A percentile compares a stretch with the other conserved stretches of the same genome.
phyloP scores from a whole-genome alignment of 2,797 vertebrate genomes.

The Otolemur crassicaudatus region DNA sequence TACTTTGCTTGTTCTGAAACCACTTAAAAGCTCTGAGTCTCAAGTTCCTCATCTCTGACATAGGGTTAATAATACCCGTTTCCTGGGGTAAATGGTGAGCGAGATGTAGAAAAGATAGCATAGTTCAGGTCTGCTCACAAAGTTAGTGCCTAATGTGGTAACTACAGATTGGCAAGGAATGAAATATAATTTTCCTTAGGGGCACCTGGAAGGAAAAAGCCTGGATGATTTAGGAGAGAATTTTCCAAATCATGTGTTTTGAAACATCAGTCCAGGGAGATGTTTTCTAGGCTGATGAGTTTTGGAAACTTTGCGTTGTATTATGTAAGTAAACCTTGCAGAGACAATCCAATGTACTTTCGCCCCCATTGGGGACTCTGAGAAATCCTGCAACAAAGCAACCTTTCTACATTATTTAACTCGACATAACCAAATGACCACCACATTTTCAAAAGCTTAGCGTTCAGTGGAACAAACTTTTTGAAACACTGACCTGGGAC shows the following conservation, averaged over 20 bases:
- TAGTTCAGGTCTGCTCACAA: background rate
- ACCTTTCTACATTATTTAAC: background rate
- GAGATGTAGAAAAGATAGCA: background rate
- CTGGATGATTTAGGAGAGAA: background rate
- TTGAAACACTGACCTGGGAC: background rate
- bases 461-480: background rate
- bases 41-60: background rate
- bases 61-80: background rate
- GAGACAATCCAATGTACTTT: background rate
- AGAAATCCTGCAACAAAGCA: background rate
- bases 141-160: background rate
- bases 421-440: background rate
- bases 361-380: constrained; percentile 21
- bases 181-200: background rate
- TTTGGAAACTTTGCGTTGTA: background rate
- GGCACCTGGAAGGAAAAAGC: background rate
- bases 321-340: background rate
- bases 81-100: background rate
- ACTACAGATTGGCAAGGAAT: background rate
- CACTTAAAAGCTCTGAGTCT: background rate
- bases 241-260: constrained; percentile 39
- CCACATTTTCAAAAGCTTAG: background rate
- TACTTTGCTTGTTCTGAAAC: background rate
- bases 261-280: background rate
- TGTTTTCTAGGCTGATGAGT: background rate